phyloP scores from a whole-genome alignment of 2,888 invertebrate species.

The Eupithecia pulchellata region DNA sequence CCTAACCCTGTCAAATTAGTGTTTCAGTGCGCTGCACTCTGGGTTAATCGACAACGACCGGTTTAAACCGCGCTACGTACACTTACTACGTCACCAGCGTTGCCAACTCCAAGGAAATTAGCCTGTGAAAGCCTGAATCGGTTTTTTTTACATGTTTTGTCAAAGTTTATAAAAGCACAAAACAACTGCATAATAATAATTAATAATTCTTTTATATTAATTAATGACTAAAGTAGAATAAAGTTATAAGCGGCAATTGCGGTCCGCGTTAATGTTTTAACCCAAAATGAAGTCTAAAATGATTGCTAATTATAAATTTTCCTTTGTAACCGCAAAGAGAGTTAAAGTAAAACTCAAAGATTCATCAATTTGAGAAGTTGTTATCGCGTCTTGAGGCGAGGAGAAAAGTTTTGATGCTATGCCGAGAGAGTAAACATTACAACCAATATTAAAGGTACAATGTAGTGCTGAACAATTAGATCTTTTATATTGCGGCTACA shows the following conservation, averaged over 20 bases:
- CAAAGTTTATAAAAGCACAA: not conserved
- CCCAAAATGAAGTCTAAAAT: constrained; percentile 51
- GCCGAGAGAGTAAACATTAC: constrained; percentile 43
- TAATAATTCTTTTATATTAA: not conserved
- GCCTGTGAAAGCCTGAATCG: too few relatives aligned
- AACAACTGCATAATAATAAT: not conserved
- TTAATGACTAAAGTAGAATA: not conserved
- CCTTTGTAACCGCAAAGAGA: constrained; percentile 49
- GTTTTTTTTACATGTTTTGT: too few relatives aligned
- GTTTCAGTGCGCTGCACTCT: too few relatives aligned
- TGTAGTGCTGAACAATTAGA: not conserved
- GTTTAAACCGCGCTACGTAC: too few relatives aligned
- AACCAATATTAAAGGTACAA: constrained; percentile 46
- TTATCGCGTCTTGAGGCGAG: constrained; percentile 64
- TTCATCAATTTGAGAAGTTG: constrained; percentile 77
- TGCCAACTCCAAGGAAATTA: too few relatives aligned
- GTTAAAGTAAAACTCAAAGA: constrained; percentile 60
- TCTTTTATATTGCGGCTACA: not conserved
- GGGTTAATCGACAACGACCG: too few relatives aligned
- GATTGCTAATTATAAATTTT: constrained; percentile 57
- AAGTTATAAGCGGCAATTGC: constrained; percentile 33
- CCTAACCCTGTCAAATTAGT: too few relatives aligned
- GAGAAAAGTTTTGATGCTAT: constrained; percentile 47
- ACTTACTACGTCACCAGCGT: too few relatives aligned
- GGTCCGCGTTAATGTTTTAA: constrained; percentile 45